phyloP scores from a whole-genome alignment of 1,140 invertebrate genomes.

The Lasioglossum baleicum region DNA sequence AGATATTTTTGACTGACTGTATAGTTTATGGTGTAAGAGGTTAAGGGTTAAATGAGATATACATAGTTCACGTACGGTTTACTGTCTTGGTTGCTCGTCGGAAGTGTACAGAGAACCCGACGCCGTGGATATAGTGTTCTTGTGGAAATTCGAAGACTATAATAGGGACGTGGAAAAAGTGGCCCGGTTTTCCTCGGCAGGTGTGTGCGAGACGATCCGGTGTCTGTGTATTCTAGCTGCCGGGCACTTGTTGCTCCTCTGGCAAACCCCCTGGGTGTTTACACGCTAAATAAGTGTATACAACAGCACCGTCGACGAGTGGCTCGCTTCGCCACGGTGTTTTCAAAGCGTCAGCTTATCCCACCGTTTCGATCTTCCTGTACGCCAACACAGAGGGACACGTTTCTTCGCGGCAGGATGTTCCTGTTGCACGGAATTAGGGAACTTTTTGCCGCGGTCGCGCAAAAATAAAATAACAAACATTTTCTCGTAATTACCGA shows the following conservation, averaged over 20 bases:
- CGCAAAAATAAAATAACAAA: no score
- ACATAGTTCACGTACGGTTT: no score
- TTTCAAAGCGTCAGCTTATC: constrained; percentile 33
- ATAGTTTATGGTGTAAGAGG: no score
- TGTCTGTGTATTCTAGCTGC: constrained; percentile 50
- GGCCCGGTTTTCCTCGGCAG: background rate
- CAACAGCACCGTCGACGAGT: constrained; percentile 49
- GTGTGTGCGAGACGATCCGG: constrained; percentile 11
- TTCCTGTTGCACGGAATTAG: constrained; percentile 10
- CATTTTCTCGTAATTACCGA: no score
- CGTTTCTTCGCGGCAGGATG: background rate
- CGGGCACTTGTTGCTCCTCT: constrained; percentile 72
- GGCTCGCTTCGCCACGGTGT: constrained; percentile 30
- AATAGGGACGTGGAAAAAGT: no score
- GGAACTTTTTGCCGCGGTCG: no score
- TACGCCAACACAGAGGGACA: background rate
- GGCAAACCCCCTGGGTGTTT: constrained; percentile 68
- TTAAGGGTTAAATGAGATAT: no score
- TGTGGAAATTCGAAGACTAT: no score
- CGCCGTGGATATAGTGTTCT: no score
- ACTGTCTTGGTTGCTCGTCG: no score
- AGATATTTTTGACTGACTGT: no score
- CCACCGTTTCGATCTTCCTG: constrained; percentile 10
- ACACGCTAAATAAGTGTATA: constrained; percentile 71
- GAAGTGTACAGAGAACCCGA: no score